These are phyloP conservation scores for Eustalomyia histrio DNA, from an alignment of 2,888 invertebrate genomes.

Conservation along the genomic window DNA sequence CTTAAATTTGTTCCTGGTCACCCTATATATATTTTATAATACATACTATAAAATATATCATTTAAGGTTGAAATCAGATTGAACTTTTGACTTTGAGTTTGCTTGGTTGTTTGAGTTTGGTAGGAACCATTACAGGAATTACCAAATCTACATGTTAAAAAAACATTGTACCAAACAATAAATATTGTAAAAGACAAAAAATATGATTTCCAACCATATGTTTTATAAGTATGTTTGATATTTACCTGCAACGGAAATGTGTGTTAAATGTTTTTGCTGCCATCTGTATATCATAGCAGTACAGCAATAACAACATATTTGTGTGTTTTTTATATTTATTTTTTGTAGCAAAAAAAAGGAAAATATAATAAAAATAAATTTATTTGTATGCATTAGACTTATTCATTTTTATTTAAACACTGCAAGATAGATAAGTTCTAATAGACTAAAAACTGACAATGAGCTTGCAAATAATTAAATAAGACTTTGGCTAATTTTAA, in stretches of 20 bases:
- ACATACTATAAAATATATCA: conserved; percentile 26
- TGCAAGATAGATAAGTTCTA: no score
- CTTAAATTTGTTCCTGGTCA: no score
- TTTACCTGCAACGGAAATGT: conserved; percentile 25
- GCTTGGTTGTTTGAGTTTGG: neutral
- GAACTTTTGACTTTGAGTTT: conserved; percentile 31
- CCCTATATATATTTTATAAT: neutral
- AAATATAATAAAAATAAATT: neutral
- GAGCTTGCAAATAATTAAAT: no score
- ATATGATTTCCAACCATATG: conserved; percentile 3
- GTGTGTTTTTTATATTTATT: conserved; percentile 1
- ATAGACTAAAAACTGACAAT: no score
- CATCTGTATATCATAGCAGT: conserved; percentile 24
- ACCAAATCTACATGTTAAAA: conserved; percentile 14
- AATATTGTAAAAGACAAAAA: neutral
- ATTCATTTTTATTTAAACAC: no score
- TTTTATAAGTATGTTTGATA: neutral
- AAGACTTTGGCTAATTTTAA: no score
- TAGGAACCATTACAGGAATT: neutral
- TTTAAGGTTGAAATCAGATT: conserved; percentile 44
- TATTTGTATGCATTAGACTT: neutral
- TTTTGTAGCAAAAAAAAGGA: neutral
- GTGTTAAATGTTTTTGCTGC: conserved; percentile 15
- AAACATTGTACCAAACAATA: conserved; percentile 5
- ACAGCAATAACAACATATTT: conserved; percentile 14